Base-by-base conservation (phyloP, 2,113 vertebrate species). In the Bos javanicus region DNA sequence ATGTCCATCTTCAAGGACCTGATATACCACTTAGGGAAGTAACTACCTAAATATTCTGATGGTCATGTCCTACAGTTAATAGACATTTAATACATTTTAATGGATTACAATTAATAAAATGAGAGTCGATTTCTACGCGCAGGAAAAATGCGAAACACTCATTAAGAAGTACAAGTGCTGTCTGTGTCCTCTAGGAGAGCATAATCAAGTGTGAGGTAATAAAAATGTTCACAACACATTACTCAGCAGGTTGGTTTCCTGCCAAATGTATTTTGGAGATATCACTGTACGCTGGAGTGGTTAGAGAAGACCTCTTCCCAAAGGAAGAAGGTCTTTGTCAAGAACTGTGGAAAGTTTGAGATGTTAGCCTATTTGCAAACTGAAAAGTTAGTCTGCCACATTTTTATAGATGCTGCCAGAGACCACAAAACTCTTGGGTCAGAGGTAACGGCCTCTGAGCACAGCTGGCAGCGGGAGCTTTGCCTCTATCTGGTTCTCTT, bases 21-120 rank as follows among this genome's bases (percentile, higher is more conserved):
- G 88, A 85, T 56, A 30, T 7, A 21, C 5, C 23, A 43, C 19
- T 80, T 87, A 95, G 64, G 12, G 11, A 93, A 96, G 62, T 71
- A 89, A 91, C 83, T 91, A 87, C 54, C 39, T 90, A 85, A 94
- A 50, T 74, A 96, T 91, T 91, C 54, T 85, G 30, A 87, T 43
- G 28, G 25, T 82, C 82, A 87, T 94, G 59, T 39, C 36, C 50
- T 95, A 82, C 5, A 59, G 43, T 92, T 97, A 94, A 85, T 54
- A 97, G 52, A 86, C 15, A 95, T 64, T 85, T 25, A 91, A 46
- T 80, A 67, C n/a, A 86, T 78, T 92, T 96, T 95, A 76, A 82
- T 82, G 43, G 87, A 95, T 84, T 64, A 84, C 26, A 91, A 81
- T 97, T 94, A 67, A 96, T 74, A 48, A 97, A 96, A 93, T 52